Evolutionary conservation across 1,140 invertebrate species (phyloP), one percentile per base, ranked within the genome.

Genomic region (Heterodera schachtii): DNA sequence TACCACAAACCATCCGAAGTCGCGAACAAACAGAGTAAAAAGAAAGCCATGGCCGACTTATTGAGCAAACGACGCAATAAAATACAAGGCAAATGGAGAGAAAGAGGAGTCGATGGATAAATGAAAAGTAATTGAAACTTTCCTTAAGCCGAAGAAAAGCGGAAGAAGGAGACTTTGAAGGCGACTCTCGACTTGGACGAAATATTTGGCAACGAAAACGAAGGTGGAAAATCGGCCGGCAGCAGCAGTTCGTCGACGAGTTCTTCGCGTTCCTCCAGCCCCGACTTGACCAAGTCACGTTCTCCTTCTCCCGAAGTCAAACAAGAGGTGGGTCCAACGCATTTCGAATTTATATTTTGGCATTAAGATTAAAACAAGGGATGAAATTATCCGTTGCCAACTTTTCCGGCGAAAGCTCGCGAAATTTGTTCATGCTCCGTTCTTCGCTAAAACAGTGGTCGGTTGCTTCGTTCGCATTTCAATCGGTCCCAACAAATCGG

Each of bases 391-490:
- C 9, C 43, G 71, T 19, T 80, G 80, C 71, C 82, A 85, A 47
- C 57, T 90, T 16, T 90, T 88, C 52, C 82, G 87, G 3, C 75
- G 73, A 47, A 69, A 81, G 7, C 52, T 90, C 5, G 80, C 87
- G 2, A 73, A 80, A 66, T 77, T 86, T 67, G 95, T 98, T 21
- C 96, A 98, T 91, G 92, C 97, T 84, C 97, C 97, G 19, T 97
- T 97, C 90, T 99, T 99, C 88, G 93, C 94, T 83, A 92, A 94
- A 70, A 94, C 96, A 3, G 95, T 95, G 2, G 93, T 93, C 82
- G 96, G 96, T 46, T 98, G 95, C 90, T 99, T 95, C 91, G 97
- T 98, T 0, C 92, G 96, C 44, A 95, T 99, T 89, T 95, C 96
- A 43, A 98, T 99, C 86, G 97, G 97, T 0, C 94, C 94, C 87